Evolutionary conservation across 2,113 vertebrate species (phyloP), one percentile per base, ranked within the genome.

Genomic region (Actinemys pallida): DNA sequence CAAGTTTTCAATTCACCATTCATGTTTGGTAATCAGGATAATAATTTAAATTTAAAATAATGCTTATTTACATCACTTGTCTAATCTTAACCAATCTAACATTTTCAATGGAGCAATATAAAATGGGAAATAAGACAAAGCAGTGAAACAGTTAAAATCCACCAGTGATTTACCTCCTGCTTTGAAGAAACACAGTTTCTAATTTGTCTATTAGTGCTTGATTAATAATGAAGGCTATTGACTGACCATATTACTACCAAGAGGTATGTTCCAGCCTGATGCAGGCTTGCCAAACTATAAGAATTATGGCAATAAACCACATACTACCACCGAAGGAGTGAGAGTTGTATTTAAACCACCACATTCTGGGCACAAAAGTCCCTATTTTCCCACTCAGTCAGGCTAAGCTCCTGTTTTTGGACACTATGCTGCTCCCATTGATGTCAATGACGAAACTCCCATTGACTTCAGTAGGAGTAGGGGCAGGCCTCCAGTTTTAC

Each of bases 1-100:
- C 97, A 98, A 97, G 95, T 98, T 98, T 97, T 96, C 96, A 96
- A 97, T 98, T 97, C 95, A 91, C 96, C 92, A 79, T 96, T 97
- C 78, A 0, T 83, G 16, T 96, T 98, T 97, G 97, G 96, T 96
- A 97, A 98, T 98, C 96, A 95, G 81, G 39, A 95, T 91, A 95
- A 97, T 93, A 92, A 96, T 97, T 98, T 97, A 96, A 95, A 98
- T 97, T 97, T 97, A 87, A 88, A 97, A 91, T 93, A 86, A 49
- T 76, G 84, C 90, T 96, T 95, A 94, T 84, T 81, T 50, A 92
- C 92, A 57, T 76, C 94, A 90, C 85, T 90, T 86, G 79, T 92
- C 94, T 39, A 81, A 24, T 35, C 47, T 24, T 59, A 81, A 96
- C 84, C 72, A 92, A 89, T 12, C n/a, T 72, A 52, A 53, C 47